phyloP scores from a whole-genome alignment of 2,113 vertebrate species.

The Misgurnus mizolepis region DNA sequence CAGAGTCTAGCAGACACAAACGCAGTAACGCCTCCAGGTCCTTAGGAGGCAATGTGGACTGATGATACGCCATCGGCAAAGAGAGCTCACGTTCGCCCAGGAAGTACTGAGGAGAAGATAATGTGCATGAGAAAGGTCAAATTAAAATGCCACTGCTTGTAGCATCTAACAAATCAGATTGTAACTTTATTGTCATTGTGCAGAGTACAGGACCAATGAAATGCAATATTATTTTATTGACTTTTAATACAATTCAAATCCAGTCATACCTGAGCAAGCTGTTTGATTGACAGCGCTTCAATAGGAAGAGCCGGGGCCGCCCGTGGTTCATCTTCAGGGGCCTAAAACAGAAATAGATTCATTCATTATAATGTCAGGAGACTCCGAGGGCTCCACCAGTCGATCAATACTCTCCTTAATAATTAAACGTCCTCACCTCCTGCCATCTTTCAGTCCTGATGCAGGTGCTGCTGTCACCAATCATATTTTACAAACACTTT shows the following conservation, averaged over 20 bases:
- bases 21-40: conserved; percentile 81
- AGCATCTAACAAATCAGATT: not conserved
- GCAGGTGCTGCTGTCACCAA: not conserved
- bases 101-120: conserved; percentile 69
- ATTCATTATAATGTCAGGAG: conserved; percentile 39
- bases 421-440: conserved; percentile 65
- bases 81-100: conserved; percentile 66
- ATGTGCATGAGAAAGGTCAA: conserved; percentile 29
- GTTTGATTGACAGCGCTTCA: conserved; percentile 72
- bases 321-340: conserved; percentile 48
- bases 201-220: not conserved
- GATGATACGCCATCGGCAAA: conserved; percentile 62
- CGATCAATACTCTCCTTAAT: conserved; percentile 73
- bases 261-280: conserved; percentile 80
- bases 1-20: conserved; percentile 84
- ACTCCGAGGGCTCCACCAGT: conserved; percentile 51
- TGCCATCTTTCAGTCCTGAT: conserved; percentile 64
- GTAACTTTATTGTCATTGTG: not conserved
- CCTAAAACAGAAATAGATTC: conserved; percentile 52
- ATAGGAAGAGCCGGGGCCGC: conserved; percentile 46
- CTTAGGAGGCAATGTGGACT: conserved; percentile 57
- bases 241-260: not conserved
- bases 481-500: not conserved
- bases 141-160: conserved; percentile 1
- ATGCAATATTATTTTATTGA: not conserved